These are phyloP conservation scores for Euglossa dilemma DNA, from an alignment of 1,140 invertebrate genomes.

Conservation along the genomic window DNA sequence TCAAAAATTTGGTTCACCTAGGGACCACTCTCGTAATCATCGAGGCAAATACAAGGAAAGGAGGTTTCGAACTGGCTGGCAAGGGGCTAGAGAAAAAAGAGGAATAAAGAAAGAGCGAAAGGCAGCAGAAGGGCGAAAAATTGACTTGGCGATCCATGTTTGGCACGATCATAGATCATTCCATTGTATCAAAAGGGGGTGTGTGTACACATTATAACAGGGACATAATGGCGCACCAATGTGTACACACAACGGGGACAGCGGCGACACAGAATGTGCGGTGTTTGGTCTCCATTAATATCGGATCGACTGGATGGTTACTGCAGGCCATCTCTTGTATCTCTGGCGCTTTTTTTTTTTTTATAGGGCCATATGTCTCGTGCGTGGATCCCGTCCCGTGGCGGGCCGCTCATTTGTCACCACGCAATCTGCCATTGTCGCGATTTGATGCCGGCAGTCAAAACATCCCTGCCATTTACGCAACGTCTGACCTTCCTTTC, in stretches of 20 bases:
- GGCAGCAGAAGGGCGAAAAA: slow-evolving; percentile 21
- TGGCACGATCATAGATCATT: slow-evolving; percentile 71
- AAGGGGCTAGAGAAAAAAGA: not conserved
- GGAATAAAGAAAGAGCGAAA: not conserved
- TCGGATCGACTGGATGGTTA: slow-evolving; percentile 75
- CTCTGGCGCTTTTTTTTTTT: slow-evolving; percentile 74
- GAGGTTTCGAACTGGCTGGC: not conserved
- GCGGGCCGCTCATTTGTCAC: slow-evolving; percentile 76
- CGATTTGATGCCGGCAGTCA: slow-evolving; percentile 74
- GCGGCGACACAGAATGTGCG: slow-evolving; percentile 72
- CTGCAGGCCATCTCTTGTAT: slow-evolving; percentile 65
- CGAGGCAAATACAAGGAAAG: not conserved
- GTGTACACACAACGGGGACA: slow-evolving; percentile 74
- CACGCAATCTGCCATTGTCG: slow-evolving; percentile 74
- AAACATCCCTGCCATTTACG: slow-evolving; percentile 66
- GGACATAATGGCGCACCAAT: slow-evolving; percentile 66
- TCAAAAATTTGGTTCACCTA: too few relatives aligned
- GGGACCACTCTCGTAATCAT: too few relatives aligned
- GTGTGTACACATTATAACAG: slow-evolving; percentile 75
- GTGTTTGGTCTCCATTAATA: slow-evolving; percentile 81
- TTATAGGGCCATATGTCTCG: slow-evolving; percentile 78
- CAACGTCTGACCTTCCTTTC: too few relatives aligned
- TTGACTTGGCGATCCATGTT: slow-evolving; percentile 45
- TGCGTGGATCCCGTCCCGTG: slow-evolving; percentile 59
- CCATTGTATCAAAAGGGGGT: slow-evolving; percentile 72